phyloP scores from a whole-genome alignment of 2,888 invertebrate genomes.

The Scaptomyza caliginosa region DNA sequence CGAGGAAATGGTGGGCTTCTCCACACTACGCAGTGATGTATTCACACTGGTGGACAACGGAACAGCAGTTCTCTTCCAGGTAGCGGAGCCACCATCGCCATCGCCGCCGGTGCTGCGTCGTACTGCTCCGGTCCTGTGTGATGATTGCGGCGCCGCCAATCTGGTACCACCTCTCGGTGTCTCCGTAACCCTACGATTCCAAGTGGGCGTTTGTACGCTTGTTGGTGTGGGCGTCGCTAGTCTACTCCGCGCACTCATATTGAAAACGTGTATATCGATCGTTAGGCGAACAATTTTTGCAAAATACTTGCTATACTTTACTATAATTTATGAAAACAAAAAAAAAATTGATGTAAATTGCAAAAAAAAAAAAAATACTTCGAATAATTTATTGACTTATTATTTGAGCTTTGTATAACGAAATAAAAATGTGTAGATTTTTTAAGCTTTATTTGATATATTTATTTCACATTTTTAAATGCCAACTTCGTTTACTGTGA shows the following conservation, averaged over 20 bases:
- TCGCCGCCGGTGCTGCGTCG: slow-evolving; percentile 48
- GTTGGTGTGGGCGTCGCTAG: not conserved
- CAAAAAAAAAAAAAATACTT: slow-evolving; percentile 7
- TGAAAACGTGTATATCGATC: slow-evolving; percentile 40
- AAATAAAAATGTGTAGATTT: slow-evolving; percentile 9
- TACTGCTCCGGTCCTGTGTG: slow-evolving; percentile 44
- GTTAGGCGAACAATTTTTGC: slow-evolving; percentile 46
- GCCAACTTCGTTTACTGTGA: slow-evolving; percentile 1
- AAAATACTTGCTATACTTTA: not conserved
- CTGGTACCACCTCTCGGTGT: slow-evolving; percentile 21
- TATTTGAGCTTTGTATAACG: not conserved
- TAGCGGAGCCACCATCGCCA: slow-evolving; percentile 64
- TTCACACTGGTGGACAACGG: not conserved
- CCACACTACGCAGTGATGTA: slow-evolving; percentile 18
- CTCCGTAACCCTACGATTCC: slow-evolving; percentile 2
- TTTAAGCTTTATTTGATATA: not conserved
- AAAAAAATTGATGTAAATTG: slow-evolving; percentile 21
- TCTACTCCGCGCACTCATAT: slow-evolving; percentile 38
- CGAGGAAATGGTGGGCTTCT: slow-evolving; percentile 62
- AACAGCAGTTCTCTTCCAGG: slow-evolving; percentile 29
- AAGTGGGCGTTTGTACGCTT: not conserved
- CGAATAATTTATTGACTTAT: not conserved
- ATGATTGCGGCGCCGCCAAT: slow-evolving; percentile 47
- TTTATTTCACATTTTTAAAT: not conserved
- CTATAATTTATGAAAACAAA: slow-evolving; percentile 19